Base-by-base conservation (phyloP, 2,113 vertebrate species). In the Bagarius yarrelli region DNA sequence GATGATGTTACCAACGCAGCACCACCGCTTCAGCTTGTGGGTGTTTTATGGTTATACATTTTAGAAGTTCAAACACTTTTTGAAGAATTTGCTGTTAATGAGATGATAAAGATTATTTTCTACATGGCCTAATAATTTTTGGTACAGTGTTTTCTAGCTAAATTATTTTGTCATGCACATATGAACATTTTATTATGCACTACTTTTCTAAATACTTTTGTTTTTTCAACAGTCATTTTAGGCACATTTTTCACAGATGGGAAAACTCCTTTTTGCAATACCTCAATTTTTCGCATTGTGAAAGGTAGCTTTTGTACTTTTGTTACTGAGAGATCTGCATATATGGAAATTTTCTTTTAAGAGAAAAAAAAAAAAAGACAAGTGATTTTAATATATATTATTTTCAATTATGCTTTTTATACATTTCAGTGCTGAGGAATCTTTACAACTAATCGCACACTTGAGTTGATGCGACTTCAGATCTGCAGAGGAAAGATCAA, bases 241-340 rank as follows among this genome's bases (percentile, higher is more conserved):
- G 97, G 97, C 96, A 98, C 96, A 99, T 97, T 99, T 95, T 99
- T 99, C 97, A 99, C 97, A 96, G 96, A 96, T 92, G 96, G 96
- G 95, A 96, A 98, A 97, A 97, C 97, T 99, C 98, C 97, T 98
- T 99, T 99, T 99, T 99, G 96, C 98, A 99, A 99, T 99, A 99
- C 97, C 97, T 99, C 97, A 99, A 98, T 98, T 99, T 99, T 99
- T 99, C 98, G 98, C 98, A 98, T 98, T 98, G 97, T 98, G 97
- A 97, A 99, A 98, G 97, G 96, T 99, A 99, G 96, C 97, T 99
- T 99, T 99, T 99, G 96, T 99, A 99, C 96, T 98, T 98, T 99
- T 99, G 97, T 99, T 99, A 98, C 96, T 97, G 96, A 98, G 95
- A 98, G 96, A 98, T 98, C 96, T 98, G 97, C 98, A 97, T 98